Conservation (phyloP, 2,113 vertebrate species). For the Anser brachyrhynchus region DNA sequence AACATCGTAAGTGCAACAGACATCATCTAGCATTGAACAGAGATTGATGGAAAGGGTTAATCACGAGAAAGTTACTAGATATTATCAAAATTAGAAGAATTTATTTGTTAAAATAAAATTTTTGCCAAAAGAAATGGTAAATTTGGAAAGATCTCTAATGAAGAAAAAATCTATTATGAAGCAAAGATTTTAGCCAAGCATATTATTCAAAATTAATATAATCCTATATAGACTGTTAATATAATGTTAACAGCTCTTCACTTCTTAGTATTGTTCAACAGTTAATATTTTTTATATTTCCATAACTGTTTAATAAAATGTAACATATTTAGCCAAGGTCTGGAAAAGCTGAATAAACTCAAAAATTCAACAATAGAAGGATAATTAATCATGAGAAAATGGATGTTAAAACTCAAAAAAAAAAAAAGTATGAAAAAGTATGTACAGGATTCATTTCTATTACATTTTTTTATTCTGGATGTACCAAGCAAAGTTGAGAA, state of each 20-base stretch:
- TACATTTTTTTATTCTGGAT: background rate
- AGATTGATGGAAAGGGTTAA: background rate
- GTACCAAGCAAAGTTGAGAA: background rate
- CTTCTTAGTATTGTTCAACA: background rate
- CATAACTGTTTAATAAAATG: background rate
- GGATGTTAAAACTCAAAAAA: background rate
- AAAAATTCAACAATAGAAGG: background rate
- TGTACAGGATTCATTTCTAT: background rate
- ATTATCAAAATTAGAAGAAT: background rate
- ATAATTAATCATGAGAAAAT: background rate
- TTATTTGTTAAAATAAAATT: background rate
- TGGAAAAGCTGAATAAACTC: background rate
- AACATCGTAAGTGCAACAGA: background rate
- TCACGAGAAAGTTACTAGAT: background rate
- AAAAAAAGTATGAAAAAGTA: background rate
- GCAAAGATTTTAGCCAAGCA: background rate
- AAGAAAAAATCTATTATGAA: background rate
- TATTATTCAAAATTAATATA: background rate
- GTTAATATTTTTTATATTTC: background rate
- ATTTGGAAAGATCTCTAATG: background rate
- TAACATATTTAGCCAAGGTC: background rate
- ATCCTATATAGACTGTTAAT: background rate
- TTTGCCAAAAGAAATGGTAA: background rate
- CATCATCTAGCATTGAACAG: background rate
- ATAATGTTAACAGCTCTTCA: background rate